These are phyloP conservation scores for Meta bourneti DNA, from an alignment of 2,888 invertebrate genomes.

Conservation along the genomic window DNA sequence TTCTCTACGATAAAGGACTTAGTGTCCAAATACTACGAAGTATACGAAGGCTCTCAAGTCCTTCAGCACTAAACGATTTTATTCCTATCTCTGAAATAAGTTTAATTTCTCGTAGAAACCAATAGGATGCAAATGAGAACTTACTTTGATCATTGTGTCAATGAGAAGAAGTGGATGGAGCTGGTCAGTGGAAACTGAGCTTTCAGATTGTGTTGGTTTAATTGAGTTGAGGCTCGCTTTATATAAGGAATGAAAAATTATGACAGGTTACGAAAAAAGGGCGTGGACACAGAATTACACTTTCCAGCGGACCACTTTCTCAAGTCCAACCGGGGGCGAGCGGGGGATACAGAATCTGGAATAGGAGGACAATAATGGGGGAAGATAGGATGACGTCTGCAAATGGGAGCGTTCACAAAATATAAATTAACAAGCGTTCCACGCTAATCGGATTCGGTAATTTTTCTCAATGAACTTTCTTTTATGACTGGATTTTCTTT, in stretches of 20 bases:
- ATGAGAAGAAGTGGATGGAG: background rate
- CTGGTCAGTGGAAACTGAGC: slow-evolving; percentile 18
- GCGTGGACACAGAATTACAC: slow-evolving; percentile 61
- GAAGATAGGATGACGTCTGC: slow-evolving; percentile 52
- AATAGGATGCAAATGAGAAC: background rate
- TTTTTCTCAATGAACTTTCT: background rate
- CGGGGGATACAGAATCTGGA: slow-evolving; percentile 64
- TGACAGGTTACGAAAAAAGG: slow-evolving; percentile 72
- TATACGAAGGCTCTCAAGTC: too few species aligned
- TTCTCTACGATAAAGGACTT: too few species aligned
- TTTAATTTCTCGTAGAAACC: too few species aligned
- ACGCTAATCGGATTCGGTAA: background rate
- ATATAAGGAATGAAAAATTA: slow-evolving; percentile 68
- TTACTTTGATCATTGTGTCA: slow-evolving; percentile 52
- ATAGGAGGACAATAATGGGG: slow-evolving; percentile 61
- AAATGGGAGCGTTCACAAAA: slow-evolving; percentile 57
- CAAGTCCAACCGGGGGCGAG: slow-evolving; percentile 53
- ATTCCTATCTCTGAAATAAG: too few species aligned
- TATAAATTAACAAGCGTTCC: background rate
- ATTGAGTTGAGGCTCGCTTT: slow-evolving; percentile 24
- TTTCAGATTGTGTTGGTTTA: slow-evolving; percentile 5
- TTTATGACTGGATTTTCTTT: background rate
- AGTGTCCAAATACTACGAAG: too few species aligned
- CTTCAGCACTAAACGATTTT: too few species aligned
- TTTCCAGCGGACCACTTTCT: slow-evolving; percentile 58